These are phyloP conservation scores for Sinella curviseta DNA, from an alignment of 1,140 invertebrate species.

Conservation along the genomic window DNA sequence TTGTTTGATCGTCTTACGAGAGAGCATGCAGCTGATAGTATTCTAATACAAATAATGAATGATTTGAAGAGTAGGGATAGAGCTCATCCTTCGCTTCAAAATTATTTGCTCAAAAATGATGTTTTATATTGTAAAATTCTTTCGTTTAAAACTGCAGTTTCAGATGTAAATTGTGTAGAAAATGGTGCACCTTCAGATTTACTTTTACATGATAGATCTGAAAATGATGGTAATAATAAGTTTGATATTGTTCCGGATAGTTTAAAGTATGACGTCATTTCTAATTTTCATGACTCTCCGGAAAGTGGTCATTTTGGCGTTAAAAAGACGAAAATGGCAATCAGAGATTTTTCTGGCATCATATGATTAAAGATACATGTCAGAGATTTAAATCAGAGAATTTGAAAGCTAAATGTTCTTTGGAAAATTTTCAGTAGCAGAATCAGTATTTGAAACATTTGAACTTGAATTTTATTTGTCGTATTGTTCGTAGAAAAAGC, in stretches of 20 bases:
- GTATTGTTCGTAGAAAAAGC: not conserved
- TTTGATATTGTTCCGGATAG: constrained; percentile 15
- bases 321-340: constrained; percentile 25
- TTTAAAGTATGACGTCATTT: not conserved
- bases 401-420: not conserved
- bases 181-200: too few relatives aligned
- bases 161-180: too few relatives aligned
- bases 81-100: too few relatives aligned
- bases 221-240: too few relatives aligned
- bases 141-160: too few relatives aligned
- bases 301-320: too few relatives aligned
- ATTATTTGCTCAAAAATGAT: too few relatives aligned
- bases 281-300: constrained; percentile 31
- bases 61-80: too few relatives aligned
- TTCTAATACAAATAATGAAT: too few relatives aligned
- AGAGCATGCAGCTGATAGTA: too few relatives aligned
- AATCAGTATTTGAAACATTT: not conserved
- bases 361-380: constrained; percentile 36
- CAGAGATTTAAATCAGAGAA: not conserved
- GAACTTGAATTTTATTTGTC: not conserved
- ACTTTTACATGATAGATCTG: too few relatives aligned
- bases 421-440: not conserved
- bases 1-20: constrained; percentile 32
- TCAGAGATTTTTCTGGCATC: constrained; percentile 30
- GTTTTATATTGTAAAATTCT: too few relatives aligned